phyloP scores from a whole-genome alignment of 2,113 vertebrate species.

The Menura novaehollandiae region DNA sequence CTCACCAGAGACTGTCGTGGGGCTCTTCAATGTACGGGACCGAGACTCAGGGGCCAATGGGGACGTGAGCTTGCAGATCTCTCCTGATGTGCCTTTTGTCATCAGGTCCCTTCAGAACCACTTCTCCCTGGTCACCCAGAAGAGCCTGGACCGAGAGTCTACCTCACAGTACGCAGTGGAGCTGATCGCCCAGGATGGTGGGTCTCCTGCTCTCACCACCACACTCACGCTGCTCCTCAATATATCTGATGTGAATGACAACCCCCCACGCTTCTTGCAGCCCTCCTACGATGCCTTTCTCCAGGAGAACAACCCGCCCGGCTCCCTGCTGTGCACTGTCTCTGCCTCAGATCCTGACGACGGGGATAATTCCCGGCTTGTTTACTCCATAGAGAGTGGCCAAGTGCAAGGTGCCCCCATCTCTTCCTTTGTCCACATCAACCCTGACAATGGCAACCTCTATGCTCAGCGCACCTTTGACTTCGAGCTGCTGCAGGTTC shows the following conservation, averaged over 20 bases:
- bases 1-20: conserved; percentile 76
- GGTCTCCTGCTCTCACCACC: conserved; percentile 75
- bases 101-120: conserved; percentile 86
- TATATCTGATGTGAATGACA: conserved; percentile 88
- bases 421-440: conserved; percentile 82
- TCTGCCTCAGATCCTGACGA: conserved; percentile 78
- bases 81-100: conserved; percentile 76
- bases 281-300: conserved; percentile 74
- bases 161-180: conserved; percentile 69
- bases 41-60: conserved; percentile 79
- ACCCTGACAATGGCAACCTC: conserved; percentile 77
- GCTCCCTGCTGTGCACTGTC: conserved; percentile 79
- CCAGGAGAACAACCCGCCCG: conserved; percentile 78
- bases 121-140: conserved; percentile 82
- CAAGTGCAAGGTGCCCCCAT: conserved; percentile 67
- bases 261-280: conserved; percentile 75
- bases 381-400: conserved; percentile 75
- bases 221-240: conserved; percentile 74
- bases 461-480: conserved; percentile 80
- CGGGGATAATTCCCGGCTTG: conserved; percentile 74
- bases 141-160: conserved; percentile 76
- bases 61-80: conserved; percentile 73
- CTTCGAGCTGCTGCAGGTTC: conserved; percentile 74
- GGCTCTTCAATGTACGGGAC: conserved; percentile 80
- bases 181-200: conserved; percentile 77